Conservation (phyloP, 2,888 invertebrate species). For the Drosophila formosana region DNA sequence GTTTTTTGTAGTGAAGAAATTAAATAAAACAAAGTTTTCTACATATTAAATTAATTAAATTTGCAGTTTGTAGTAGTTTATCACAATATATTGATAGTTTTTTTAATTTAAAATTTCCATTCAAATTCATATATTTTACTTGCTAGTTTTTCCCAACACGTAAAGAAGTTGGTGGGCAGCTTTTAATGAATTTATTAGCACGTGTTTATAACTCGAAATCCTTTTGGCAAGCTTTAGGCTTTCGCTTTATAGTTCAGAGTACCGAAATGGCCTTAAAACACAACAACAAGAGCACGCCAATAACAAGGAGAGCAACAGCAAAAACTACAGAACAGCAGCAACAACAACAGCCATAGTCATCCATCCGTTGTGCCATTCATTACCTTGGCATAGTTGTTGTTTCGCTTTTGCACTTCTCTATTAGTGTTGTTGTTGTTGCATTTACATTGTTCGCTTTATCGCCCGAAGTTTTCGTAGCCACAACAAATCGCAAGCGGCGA, state of each 20-base stretch:
- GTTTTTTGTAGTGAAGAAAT: too few species aligned
- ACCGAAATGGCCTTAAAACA: slow-evolving; percentile 28
- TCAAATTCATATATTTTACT: too few species aligned
- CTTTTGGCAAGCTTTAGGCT: neutral
- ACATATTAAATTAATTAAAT: too few species aligned
- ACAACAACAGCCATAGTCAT: slow-evolving; percentile 4
- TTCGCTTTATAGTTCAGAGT: slow-evolving; percentile 30
- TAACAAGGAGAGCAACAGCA: neutral
- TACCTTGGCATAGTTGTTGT: slow-evolving; percentile 53
- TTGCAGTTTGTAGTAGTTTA: too few species aligned
- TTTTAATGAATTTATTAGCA: slow-evolving; percentile 2
- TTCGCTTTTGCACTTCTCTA: slow-evolving; percentile 5
- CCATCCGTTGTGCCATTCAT: slow-evolving; percentile 3
- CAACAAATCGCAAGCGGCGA: slow-evolving; percentile 64
- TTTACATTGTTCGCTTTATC: slow-evolving; percentile 60
- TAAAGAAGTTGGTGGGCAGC: neutral
- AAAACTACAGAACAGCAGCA: neutral
- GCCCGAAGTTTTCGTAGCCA: slow-evolving; percentile 64
- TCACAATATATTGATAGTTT: too few species aligned
- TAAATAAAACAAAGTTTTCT: too few species aligned
- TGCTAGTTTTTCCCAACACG: neutral
- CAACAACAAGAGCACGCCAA: neutral
- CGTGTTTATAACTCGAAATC: slow-evolving; percentile 4
- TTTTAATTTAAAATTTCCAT: too few species aligned
- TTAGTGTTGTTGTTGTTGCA: slow-evolving; percentile 4